phyloP scores from a whole-genome alignment of 2,888 invertebrate species.

The Melikaiella ostensackeni region DNA sequence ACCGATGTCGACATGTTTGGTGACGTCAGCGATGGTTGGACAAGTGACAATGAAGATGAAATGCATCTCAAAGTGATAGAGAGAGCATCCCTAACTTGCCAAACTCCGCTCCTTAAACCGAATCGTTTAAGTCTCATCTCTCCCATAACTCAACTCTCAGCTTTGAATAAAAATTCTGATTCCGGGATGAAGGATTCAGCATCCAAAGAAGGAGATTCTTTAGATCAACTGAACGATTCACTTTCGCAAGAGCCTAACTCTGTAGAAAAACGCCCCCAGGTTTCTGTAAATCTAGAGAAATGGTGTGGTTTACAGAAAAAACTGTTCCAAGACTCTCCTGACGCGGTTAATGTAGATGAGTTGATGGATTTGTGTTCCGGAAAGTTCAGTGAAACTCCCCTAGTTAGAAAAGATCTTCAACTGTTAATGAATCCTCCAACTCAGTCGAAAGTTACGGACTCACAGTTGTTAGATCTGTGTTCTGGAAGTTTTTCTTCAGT shows the following conservation, averaged over 20 bases:
- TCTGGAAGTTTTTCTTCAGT: slow-evolving; percentile 80
- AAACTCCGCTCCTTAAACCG: slow-evolving; percentile 44
- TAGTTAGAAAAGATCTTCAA: slow-evolving; percentile 28
- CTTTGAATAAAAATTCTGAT: not conserved
- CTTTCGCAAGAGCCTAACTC: not conserved
- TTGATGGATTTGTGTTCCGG: slow-evolving; percentile 76
- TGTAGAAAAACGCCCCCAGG: not conserved
- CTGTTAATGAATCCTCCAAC: slow-evolving; percentile 42
- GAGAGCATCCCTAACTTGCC: slow-evolving; percentile 42
- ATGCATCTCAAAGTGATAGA: not conserved
- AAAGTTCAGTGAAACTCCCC: slow-evolving; percentile 36
- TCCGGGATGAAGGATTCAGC: slow-evolving; percentile 26
- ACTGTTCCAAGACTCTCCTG: slow-evolving; percentile 71
- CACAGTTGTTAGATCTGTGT: slow-evolving; percentile 76
- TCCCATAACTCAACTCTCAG: slow-evolving; percentile 74
- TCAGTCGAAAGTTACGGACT: slow-evolving; percentile 56
- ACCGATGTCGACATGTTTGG: slow-evolving; percentile 75
- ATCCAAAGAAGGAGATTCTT: slow-evolving; percentile 41
- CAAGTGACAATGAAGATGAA: slow-evolving; percentile 64
- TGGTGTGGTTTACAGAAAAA: slow-evolving; percentile 72
- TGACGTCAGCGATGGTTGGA: not conserved
- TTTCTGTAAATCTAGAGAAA: slow-evolving; percentile 49
- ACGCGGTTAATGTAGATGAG: slow-evolving; percentile 77
- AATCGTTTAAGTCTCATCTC: slow-evolving; percentile 71
- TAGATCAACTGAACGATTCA: slow-evolving; percentile 20